phyloP scores from a whole-genome alignment of 2,113 vertebrate species.

The Daubentonia madagascariensis region DNA sequence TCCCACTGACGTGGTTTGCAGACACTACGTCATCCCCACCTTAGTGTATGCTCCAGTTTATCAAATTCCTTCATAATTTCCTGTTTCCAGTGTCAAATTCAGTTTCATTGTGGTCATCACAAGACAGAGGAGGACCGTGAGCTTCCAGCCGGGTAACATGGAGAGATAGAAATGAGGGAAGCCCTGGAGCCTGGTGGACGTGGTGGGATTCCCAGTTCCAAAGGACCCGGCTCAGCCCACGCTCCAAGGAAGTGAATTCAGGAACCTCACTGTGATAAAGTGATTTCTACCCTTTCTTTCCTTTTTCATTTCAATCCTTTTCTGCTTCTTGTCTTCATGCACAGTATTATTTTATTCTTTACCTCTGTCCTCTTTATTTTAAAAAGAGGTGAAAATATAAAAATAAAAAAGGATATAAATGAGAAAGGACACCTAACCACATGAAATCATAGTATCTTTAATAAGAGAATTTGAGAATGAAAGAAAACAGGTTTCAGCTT shows the following conservation, averaged over 20 bases:
- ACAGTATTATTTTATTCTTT: neutral
- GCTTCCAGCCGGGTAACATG: neutral
- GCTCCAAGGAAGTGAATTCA: neutral
- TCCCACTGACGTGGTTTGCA: neutral
- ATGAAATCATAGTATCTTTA: neutral
- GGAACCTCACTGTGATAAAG: neutral
- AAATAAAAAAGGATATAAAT: neutral
- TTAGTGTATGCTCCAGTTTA: neutral
- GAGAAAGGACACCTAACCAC: neutral
- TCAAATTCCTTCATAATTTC: neutral
- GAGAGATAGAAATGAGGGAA: neutral
- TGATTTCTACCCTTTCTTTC: neutral
- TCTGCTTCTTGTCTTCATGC: neutral
- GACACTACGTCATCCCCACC: neutral
- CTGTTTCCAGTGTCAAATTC: neutral
- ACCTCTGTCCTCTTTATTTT: neutral
- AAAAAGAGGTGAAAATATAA: neutral
- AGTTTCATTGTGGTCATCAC: neutral
- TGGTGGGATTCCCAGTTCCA: neutral
- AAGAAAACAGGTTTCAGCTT: neutral
- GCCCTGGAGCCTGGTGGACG: neutral
- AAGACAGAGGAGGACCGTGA: neutral
- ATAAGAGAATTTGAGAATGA: neutral
- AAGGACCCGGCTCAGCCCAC: neutral
- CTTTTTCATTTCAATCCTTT: neutral